Conservation (phyloP, 2,888 invertebrate genomes). For the Cremastinae sp. region DNA sequence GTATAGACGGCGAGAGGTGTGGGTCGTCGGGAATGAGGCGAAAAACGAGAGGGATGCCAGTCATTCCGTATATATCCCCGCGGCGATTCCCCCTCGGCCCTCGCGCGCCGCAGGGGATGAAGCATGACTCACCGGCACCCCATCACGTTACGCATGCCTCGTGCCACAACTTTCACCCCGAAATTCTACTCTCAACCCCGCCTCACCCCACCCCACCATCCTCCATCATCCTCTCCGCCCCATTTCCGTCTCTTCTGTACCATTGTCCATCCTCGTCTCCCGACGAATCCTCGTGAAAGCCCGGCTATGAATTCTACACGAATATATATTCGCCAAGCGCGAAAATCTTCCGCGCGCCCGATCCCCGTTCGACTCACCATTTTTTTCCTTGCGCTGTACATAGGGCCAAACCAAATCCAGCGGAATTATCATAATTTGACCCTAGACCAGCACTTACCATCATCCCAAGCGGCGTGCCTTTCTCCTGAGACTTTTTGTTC, state of each 20-base stretch:
- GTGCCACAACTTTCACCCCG: slow-evolving; percentile 67
- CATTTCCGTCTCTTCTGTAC: slow-evolving; percentile 23
- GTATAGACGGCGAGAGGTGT: slow-evolving; percentile 36
- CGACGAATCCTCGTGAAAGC: slow-evolving; percentile 36
- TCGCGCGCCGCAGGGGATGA: slow-evolving; percentile 72
- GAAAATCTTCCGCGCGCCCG: slow-evolving; percentile 32
- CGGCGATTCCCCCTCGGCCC: slow-evolving; percentile 55
- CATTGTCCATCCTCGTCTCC: slow-evolving; percentile 41
- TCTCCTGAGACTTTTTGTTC: not conserved
- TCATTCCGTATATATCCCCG: slow-evolving; percentile 40
- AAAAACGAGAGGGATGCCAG: slow-evolving; percentile 51
- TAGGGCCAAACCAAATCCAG: slow-evolving; percentile 57
- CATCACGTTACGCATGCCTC: slow-evolving; percentile 66
- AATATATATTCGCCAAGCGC: slow-evolving; percentile 40
- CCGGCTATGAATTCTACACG: slow-evolving; percentile 39
- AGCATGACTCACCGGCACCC: slow-evolving; percentile 75
- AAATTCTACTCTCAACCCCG: slow-evolving; percentile 55
- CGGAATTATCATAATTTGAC: slow-evolving; percentile 75
- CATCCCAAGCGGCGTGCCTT: too few species aligned
- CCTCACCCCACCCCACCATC: slow-evolving; percentile 35
- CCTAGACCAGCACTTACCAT: slow-evolving; percentile 50
- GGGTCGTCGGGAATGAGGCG: slow-evolving; percentile 43
- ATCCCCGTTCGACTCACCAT: slow-evolving; percentile 36
- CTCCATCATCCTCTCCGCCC: slow-evolving; percentile 39
- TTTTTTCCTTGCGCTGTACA: slow-evolving; percentile 1